A percentile compares a stretch with the other conserved stretches of the same genome.
Evolutionary conservation across 2,113 vertebrate genomes (phyloP).

Genomic region (Oenanthe oenanthe): DNA sequence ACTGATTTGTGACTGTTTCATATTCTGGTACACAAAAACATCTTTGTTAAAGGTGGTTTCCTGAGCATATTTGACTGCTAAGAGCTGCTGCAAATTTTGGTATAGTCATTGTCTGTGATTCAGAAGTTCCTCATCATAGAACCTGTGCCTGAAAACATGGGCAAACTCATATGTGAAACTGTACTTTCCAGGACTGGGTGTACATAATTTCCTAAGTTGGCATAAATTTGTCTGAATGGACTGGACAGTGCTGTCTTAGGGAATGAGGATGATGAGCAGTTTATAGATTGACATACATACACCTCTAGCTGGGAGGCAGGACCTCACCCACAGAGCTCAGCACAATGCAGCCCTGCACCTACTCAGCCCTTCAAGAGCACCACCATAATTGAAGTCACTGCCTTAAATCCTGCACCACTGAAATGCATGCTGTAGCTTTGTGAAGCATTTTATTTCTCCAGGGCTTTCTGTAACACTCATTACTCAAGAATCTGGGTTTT

Average conservation of each 20-base stretch:
- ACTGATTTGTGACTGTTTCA: background rate
- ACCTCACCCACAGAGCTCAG: background rate
- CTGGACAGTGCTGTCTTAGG: background rate
- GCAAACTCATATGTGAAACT: background rate
- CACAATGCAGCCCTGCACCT: background rate
- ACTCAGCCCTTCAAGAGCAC: background rate
- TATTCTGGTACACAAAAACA: background rate
- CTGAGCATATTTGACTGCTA: background rate
- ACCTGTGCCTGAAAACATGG: accelerated
- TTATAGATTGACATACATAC: background rate
- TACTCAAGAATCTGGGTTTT: background rate
- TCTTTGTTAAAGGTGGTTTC: background rate
- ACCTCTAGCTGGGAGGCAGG: background rate
- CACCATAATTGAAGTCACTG: background rate
- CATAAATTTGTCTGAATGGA: background rate
- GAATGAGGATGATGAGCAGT: background rate
- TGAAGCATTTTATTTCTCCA: background rate
- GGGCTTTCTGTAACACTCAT: background rate
- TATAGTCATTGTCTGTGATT: background rate
- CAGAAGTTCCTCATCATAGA: background rate
- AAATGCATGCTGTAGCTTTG: background rate
- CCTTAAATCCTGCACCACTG: accelerated
- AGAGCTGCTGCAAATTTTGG: background rate
- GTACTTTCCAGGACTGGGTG: background rate
- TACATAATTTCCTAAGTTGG: background rate